A percentile compares a stretch with the other conserved stretches of the same genome.
These are phyloP conservation scores for Chironomus tentans DNA, from an alignment of 2,888 invertebrate genomes.

Conservation along the genomic window DNA sequence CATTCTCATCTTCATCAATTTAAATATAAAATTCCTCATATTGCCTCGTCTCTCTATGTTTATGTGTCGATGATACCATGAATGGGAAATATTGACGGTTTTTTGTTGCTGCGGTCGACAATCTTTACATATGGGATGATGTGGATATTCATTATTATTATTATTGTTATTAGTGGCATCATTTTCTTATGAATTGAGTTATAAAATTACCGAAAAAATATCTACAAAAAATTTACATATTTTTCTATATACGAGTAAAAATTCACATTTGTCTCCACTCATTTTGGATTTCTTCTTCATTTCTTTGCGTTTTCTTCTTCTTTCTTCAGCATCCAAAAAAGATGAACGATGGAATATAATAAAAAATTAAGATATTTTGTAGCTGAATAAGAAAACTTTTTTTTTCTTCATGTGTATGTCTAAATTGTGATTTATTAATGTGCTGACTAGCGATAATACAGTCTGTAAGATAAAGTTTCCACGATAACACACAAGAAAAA, in stretches of 20 bases:
- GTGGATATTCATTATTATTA: no score
- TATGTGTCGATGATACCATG: neutral
- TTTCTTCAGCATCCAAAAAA: no score
- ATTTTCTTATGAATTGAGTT: neutral
- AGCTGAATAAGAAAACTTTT: neutral
- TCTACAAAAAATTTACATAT: constrained; percentile 13
- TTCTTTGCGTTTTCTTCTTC: neutral
- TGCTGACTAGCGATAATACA: constrained; percentile 10
- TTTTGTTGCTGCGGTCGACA: neutral
- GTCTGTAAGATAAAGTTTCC: no score
- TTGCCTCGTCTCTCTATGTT: neutral
- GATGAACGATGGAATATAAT: neutral
- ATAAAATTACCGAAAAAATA: neutral
- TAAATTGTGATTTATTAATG: constrained; percentile 19
- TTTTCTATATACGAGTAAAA: no score
- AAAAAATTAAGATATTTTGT: neutral
- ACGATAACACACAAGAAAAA: no score
- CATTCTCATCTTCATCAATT: neutral
- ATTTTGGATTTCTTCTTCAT: neutral
- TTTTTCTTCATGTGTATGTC: neutral
- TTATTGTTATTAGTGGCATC: no score
- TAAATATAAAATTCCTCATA: neutral
- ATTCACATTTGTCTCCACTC: neutral
- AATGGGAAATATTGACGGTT: neutral
- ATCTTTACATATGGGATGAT: no score